Percentiles rank a stretch among this genome's conserved stretches.
These are phyloP conservation scores for Piscicola geometra DNA, from an alignment of 2,888 invertebrate species.

Conservation along the genomic window DNA sequence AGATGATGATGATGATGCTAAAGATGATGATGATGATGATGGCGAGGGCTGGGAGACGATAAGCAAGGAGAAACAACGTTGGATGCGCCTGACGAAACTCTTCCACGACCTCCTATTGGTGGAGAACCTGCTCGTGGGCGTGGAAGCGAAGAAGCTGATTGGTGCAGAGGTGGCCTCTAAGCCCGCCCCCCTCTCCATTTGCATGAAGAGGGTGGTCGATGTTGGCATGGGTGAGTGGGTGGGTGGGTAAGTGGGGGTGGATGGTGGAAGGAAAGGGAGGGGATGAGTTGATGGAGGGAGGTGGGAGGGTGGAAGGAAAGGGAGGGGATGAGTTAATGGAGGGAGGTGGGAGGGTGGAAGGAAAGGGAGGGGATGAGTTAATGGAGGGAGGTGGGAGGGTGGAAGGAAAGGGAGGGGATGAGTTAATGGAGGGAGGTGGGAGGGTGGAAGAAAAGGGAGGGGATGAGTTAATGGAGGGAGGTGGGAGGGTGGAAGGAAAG, in stretches of 20 bases:
- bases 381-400: too few relatives aligned
- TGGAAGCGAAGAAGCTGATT: background rate
- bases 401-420: too few relatives aligned
- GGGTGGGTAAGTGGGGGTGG: background rate
- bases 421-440: background rate
- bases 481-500: too few relatives aligned
- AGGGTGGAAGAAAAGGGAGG: background rate
- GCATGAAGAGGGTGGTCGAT: background rate
- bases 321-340: too few relatives aligned
- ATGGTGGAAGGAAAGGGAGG: too few relatives aligned
- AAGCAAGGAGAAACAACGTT: conserved; percentile 10
- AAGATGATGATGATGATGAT: background rate
- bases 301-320: too few relatives aligned
- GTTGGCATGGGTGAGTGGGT: background rate
- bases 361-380: too few relatives aligned
- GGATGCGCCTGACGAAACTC: conserved; percentile 2
- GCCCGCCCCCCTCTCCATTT: background rate
- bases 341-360: too few relatives aligned
- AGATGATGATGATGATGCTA: background rate
- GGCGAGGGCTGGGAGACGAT: conserved; percentile 16
- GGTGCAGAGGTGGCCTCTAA: background rate
- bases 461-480: too few relatives aligned
- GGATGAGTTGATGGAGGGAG: too few relatives aligned
- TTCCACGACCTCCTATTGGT: conserved; percentile 30
- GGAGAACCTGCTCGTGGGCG: conserved; percentile 13